phyloP scores from a whole-genome alignment of 2,113 vertebrate genomes.

The Nesoenas mayeri region DNA sequence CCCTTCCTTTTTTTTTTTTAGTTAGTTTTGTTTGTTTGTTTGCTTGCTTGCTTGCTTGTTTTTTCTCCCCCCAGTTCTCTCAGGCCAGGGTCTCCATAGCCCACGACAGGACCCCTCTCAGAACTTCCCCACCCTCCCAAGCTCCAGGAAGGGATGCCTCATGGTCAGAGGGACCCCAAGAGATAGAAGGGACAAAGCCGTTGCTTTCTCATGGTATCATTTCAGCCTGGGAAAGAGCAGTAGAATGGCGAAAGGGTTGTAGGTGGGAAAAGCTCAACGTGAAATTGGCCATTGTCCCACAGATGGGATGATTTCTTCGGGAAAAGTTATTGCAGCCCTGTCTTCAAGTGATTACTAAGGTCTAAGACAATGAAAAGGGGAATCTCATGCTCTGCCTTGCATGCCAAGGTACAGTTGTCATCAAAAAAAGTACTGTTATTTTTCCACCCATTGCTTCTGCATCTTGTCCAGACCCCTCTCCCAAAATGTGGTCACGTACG shows the following conservation, averaged over 20 bases:
- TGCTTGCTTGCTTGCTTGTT: neutral
- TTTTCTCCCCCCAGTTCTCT: neutral
- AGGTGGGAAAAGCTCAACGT: neutral
- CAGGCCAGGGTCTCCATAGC: neutral
- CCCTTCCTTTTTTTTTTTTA: no score
- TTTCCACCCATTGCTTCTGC: neutral
- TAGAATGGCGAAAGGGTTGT: neutral
- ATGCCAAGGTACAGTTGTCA: accelerated
- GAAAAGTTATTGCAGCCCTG: neutral
- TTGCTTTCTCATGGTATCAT: neutral
- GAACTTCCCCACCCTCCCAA: accelerated
- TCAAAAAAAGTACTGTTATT: neutral
- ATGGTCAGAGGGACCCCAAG: neutral
- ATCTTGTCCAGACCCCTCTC: neutral
- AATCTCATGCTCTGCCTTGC: accelerated
- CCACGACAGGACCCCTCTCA: neutral
- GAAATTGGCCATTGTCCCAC: neutral
- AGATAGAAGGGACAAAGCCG: neutral
- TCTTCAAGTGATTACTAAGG: neutral
- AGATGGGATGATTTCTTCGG: accelerated
- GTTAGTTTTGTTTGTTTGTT: no score
- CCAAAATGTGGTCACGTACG: accelerated
- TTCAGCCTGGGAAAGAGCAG: neutral
- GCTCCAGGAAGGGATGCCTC: neutral
- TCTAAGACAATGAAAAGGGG: neutral